These are phyloP conservation scores for Caracal caracal DNA, from an alignment of 2,113 vertebrate species.

Conservation along the genomic window DNA sequence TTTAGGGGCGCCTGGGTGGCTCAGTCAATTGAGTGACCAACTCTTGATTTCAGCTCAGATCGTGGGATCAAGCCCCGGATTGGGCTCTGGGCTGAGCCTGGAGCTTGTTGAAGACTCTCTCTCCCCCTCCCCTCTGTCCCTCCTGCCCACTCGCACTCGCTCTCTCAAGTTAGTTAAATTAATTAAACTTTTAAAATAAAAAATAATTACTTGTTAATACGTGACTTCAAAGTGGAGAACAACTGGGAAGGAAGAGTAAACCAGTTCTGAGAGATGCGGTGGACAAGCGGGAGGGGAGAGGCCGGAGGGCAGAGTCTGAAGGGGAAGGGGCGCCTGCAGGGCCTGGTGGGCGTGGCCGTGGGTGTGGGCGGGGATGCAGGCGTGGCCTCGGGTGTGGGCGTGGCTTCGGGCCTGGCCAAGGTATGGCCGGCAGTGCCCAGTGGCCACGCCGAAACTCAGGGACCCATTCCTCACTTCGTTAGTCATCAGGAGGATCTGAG, in stretches of 20 bases:
- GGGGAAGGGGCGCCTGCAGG: fast-evolving
- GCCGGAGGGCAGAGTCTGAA: fast-evolving
- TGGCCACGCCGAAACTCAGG: background rate
- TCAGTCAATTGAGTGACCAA: background rate
- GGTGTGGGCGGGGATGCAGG: fast-evolving
- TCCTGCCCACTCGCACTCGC: too few species aligned
- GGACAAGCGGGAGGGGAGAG: fast-evolving
- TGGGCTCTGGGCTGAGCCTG: too few species aligned
- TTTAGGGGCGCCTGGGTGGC: background rate
- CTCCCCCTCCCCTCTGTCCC: too few species aligned
- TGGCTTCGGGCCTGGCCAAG: background rate
- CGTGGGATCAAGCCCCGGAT: too few species aligned
- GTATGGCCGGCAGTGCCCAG: background rate
- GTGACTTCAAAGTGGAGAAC: background rate
- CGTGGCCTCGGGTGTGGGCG: background rate
- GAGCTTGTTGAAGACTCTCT: too few species aligned
- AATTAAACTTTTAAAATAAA: too few species aligned
- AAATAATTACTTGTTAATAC: background rate
- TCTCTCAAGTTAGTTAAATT: too few species aligned
- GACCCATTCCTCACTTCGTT: background rate
- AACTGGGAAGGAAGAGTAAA: background rate
- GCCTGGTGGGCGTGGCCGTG: background rate
- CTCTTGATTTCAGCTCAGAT: background rate
- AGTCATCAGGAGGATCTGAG: background rate
- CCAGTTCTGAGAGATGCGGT: background rate